Evolutionary conservation across 2,797 vertebrate species (phyloP).

Genomic region (Arrhamphus sclerolepis): DNA sequence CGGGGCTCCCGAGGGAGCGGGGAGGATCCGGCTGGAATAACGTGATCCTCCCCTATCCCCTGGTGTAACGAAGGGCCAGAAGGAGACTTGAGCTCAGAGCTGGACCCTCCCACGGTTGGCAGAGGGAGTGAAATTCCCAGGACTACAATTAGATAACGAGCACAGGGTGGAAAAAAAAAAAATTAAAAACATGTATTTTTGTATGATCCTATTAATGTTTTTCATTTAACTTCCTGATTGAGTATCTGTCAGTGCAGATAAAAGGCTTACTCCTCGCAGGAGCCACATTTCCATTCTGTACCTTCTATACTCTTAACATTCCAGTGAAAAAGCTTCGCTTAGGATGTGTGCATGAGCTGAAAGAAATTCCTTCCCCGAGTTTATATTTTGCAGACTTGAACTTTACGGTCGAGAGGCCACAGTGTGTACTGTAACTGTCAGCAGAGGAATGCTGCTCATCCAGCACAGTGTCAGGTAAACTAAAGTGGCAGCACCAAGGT

Average conservation of each 20-base stretch:
- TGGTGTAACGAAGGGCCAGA: too few species aligned
- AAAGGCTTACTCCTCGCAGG: background rate
- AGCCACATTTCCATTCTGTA: background rate
- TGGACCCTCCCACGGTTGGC: too few species aligned
- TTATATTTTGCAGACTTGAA: conserved; percentile 3
- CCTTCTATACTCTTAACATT: background rate
- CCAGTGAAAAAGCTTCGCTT: background rate
- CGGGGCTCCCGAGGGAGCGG: too few species aligned
- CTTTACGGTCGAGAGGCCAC: conserved; percentile 41
- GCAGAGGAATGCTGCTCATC: conserved; percentile 60
- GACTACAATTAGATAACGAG: too few species aligned
- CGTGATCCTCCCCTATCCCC: too few species aligned
- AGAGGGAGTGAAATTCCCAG: too few species aligned
- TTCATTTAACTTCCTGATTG: background rate
- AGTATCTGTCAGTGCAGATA: background rate
- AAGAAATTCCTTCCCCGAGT: background rate
- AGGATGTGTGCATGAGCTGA: conserved; percentile 6
- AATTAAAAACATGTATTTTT: too few species aligned
- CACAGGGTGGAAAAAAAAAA: too few species aligned
- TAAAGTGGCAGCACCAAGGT: background rate
- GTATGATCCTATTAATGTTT: too few species aligned
- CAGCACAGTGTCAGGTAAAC: conserved; percentile 3
- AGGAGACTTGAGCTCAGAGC: too few species aligned
- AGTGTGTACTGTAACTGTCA: conserved; percentile 5
- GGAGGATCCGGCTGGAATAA: too few species aligned